These are phyloP conservation scores for Dicyrtoma fusca DNA, from an alignment of 2,888 invertebrate species.

Conservation along the genomic window DNA sequence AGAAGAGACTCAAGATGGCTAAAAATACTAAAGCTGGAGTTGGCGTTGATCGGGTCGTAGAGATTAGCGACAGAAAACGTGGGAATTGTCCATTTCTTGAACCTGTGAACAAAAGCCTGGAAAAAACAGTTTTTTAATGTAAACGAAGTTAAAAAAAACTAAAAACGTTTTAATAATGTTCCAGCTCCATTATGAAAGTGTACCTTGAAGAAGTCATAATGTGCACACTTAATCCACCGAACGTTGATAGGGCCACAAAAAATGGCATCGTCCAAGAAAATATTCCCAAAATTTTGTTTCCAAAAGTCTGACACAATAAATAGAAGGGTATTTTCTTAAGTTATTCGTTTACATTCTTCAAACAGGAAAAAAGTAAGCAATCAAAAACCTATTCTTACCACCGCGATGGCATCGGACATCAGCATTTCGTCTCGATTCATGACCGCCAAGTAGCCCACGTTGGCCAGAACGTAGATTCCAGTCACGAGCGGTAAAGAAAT, in stretches of 20 bases:
- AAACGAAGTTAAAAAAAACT: slow-evolving; percentile 5
- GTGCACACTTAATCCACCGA: slow-evolving; percentile 91
- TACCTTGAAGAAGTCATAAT: slow-evolving; percentile 90
- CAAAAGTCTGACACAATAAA: slow-evolving; percentile 73
- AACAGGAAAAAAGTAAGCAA: not conserved
- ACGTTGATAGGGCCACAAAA: slow-evolving; percentile 88
- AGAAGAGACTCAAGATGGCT: slow-evolving; percentile 79
- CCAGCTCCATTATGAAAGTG: too few relatives aligned
- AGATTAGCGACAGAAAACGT: slow-evolving; percentile 76
- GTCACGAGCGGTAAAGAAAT: slow-evolving; percentile 88
- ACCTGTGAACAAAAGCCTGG: slow-evolving; percentile 84
- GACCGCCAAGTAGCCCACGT: slow-evolving; percentile 85
- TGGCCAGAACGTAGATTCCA: slow-evolving; percentile 82
- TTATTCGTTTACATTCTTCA: not conserved
- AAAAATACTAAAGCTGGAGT: slow-evolving; percentile 80
- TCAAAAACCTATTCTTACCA: slow-evolving; percentile 65
- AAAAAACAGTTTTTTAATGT: slow-evolving; percentile 10
- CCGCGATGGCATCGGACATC: slow-evolving; percentile 92
- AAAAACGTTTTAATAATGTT: slow-evolving; percentile 4
- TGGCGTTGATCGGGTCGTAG: slow-evolving; percentile 74
- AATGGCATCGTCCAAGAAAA: slow-evolving; percentile 83
- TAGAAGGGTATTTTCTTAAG: not conserved
- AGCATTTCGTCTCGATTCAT: slow-evolving; percentile 79
- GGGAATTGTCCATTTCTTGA: slow-evolving; percentile 89
- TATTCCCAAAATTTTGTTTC: slow-evolving; percentile 72